Evolutionary conservation across 2,113 vertebrate species (phyloP).

Genomic region (Sorex araneus): DNA sequence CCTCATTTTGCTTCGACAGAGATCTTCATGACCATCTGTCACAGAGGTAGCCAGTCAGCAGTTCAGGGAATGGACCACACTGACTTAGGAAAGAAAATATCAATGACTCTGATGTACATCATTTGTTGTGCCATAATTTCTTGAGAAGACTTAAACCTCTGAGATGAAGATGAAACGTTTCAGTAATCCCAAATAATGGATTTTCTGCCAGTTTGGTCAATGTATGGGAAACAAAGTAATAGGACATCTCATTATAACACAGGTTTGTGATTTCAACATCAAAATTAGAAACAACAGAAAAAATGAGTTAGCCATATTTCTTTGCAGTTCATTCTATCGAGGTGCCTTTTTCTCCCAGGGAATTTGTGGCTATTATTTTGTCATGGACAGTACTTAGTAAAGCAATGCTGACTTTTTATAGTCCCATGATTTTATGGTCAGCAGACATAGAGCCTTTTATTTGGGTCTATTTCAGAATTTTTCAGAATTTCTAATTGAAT

Average conservation of each 20-base stretch:
- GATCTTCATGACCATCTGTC: background rate
- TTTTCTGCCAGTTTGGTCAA: conserved; percentile 17
- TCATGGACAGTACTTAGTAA: background rate
- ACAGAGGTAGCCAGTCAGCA: background rate
- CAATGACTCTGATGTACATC: background rate
- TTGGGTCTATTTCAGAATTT: background rate
- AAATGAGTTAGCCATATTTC: background rate
- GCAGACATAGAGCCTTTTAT: conserved; percentile 22
- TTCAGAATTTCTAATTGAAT: background rate
- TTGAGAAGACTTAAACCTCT: background rate
- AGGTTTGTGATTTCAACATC: conserved; percentile 37
- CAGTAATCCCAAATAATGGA: background rate
- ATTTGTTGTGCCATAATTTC: background rate
- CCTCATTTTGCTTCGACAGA: background rate
- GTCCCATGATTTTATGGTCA: background rate
- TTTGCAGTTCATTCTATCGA: conserved; percentile 17
- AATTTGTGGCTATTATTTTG: conserved; percentile 22
- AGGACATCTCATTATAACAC: conserved; percentile 20
- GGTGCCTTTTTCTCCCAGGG: conserved; percentile 7
- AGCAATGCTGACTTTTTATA: conserved; percentile 1
- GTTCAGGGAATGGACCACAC: background rate
- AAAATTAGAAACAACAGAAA: conserved; percentile 37
- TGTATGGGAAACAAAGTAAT: conserved; percentile 46
- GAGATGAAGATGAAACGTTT: background rate
- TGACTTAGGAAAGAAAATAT: background rate